phyloP scores from a whole-genome alignment of 2,113 vertebrate species.

The Crocuta crocuta region DNA sequence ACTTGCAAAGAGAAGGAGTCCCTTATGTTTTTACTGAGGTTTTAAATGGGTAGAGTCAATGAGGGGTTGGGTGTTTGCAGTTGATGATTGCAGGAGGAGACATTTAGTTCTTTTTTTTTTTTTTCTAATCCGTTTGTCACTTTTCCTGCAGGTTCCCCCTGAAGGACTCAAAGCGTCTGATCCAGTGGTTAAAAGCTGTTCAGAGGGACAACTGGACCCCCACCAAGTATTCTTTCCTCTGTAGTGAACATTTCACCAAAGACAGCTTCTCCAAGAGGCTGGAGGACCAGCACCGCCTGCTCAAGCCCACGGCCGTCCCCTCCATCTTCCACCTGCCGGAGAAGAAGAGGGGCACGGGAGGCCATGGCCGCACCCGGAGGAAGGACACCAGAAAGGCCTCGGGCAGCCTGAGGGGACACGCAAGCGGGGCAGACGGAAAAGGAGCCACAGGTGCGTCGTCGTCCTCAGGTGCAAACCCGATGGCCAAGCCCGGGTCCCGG shows the following conservation, averaged over 20 bases:
- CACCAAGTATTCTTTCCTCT: constrained; percentile 92
- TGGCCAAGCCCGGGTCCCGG: constrained; percentile 77
- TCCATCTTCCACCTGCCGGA: constrained; percentile 89
- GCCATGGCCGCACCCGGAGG: constrained; percentile 82
- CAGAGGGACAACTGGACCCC: constrained; percentile 91
- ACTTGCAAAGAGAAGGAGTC: background rate
- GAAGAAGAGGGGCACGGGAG: constrained; percentile 78
- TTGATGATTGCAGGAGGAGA: background rate
- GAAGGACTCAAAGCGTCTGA: constrained; percentile 89
- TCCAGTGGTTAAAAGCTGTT: constrained; percentile 90
- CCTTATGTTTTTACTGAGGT: background rate
- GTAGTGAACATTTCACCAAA: constrained; percentile 91
- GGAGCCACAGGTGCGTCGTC: constrained; percentile 45
- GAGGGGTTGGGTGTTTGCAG: background rate
- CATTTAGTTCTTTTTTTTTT: background rate
- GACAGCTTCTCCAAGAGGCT: constrained; percentile 89
- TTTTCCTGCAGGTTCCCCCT: constrained; percentile 88
- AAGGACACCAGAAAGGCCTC: constrained; percentile 77
- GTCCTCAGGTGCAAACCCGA: constrained; percentile 31
- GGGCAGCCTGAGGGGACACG: constrained; percentile 67
- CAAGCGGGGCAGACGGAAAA: constrained; percentile 61
- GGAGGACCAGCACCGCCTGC: constrained; percentile 88
- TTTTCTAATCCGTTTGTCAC: background rate
- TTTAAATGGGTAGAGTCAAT: background rate
- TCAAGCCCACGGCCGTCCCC: constrained; percentile 90